A percentile compares a stretch with the other conserved stretches of the same genome.
Conservation (phyloP, 2,888 invertebrate species). For the Patella pellucida region DNA sequence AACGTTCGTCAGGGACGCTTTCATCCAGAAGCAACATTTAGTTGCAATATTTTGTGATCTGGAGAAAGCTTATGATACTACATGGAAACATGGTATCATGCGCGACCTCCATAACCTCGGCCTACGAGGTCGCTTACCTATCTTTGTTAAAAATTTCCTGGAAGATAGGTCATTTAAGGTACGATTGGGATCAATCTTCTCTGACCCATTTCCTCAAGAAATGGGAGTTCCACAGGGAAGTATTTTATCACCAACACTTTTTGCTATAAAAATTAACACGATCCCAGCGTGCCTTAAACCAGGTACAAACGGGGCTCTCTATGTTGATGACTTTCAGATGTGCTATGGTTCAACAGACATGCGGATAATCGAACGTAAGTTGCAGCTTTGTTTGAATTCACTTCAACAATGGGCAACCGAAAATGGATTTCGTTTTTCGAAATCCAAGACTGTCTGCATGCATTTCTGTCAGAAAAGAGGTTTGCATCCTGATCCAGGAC, state of each 20-base stretch:
- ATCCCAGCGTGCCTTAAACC: background rate
- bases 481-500: too few species aligned
- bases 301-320: too few species aligned
- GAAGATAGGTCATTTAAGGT: slow-evolving; percentile 29
- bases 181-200: slow-evolving; percentile 20
- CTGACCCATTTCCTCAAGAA: slow-evolving; percentile 23
- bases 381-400: too few species aligned
- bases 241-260: slow-evolving; percentile 17
- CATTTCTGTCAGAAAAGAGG: too few species aligned
- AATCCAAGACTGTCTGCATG: too few species aligned
- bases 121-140: slow-evolving; percentile 7
- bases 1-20: slow-evolving; percentile 37
- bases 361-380: too few species aligned
- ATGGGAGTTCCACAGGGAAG: slow-evolving; percentile 24
- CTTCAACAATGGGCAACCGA: too few species aligned
- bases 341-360: too few species aligned
- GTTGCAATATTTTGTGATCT: slow-evolving; percentile 43
- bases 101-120: slow-evolving; percentile 32
- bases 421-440: too few species aligned
- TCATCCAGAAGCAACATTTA: slow-evolving; percentile 38
- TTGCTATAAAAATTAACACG: slow-evolving; percentile 18
- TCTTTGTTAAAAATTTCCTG: too few species aligned
- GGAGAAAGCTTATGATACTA: slow-evolving; percentile 17
- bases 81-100: slow-evolving; percentile 34
- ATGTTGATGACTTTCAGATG: too few species aligned